Evolutionary conservation across 1,140 invertebrate genomes (phyloP).

Genomic region (Heliconius himera): DNA sequence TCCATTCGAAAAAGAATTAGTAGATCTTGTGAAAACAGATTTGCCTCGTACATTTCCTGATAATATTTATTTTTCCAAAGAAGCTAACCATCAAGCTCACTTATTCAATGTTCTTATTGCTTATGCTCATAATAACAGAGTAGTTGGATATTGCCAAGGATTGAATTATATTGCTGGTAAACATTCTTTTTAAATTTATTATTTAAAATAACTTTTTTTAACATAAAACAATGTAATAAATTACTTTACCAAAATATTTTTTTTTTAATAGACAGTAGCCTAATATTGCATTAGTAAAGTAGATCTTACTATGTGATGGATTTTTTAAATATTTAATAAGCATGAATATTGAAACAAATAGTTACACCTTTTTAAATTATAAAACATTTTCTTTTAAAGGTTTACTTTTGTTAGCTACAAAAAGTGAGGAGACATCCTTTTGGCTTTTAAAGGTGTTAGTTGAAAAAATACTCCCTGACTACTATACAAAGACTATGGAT

Average conservation of each 20-base stretch:
- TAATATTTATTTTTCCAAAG: constrained; percentile 94
- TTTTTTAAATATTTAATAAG: neutral
- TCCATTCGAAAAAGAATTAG: constrained; percentile 85
- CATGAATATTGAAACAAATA: neutral
- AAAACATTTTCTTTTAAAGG: constrained; percentile 74
- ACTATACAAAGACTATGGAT: constrained; percentile 94
- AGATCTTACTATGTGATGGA: neutral
- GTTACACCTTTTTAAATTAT: neutral
- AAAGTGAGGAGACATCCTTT: constrained; percentile 94
- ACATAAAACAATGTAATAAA: neutral
- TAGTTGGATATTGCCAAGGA: constrained; percentile 96
- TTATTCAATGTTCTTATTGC: constrained; percentile 93
- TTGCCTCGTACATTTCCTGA: constrained; percentile 95
- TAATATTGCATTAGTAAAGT: neutral
- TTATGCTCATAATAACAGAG: constrained; percentile 93
- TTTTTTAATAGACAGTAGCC: neutral
- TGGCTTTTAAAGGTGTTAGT: constrained; percentile 94
- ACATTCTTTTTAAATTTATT: neutral
- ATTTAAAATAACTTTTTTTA: neutral
- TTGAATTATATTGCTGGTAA: constrained; percentile 93
- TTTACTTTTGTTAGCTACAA: constrained; percentile 91
- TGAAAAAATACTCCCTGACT: constrained; percentile 93
- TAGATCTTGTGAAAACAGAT: constrained; percentile 92
- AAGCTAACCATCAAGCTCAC: constrained; percentile 87
- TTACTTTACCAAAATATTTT: neutral